Percentiles rank a stretch among this genome's conserved stretches.
Conservation (phyloP, 1,140 invertebrate species). For the Drosophila nigrodunni region DNA sequence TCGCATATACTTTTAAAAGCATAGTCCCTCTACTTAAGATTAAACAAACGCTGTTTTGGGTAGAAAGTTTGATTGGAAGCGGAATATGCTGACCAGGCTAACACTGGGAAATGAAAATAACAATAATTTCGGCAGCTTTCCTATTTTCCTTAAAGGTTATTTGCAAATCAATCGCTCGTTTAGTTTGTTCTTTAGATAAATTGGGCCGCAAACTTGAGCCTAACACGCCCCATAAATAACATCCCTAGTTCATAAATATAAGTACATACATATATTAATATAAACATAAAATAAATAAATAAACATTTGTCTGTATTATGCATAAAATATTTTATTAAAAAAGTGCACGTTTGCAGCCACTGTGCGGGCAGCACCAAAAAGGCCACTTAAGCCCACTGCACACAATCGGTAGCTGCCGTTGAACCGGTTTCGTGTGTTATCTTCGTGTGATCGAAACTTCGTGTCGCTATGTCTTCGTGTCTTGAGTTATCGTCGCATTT, state of each 20-base stretch:
- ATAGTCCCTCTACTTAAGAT: conserved; percentile 18
- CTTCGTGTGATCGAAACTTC: conserved; percentile 5
- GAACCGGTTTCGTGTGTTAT: conserved; percentile 41
- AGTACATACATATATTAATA: conserved; percentile 17
- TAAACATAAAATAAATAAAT: conserved; percentile 23
- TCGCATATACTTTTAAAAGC: conserved; percentile 94
- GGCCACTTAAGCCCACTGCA: conserved; percentile 10
- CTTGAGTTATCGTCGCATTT: conserved; percentile 31
- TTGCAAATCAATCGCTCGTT: conserved; percentile 27
- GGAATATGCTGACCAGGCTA: not conserved
- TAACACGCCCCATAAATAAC: conserved; percentile 12
- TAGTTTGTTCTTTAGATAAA: conserved; percentile 69
- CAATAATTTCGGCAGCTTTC: conserved; percentile 29
- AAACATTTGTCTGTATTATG: conserved; percentile 38
- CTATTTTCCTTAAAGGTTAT: conserved; percentile 61
- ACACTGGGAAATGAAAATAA: not conserved
- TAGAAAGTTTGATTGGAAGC: not conserved
- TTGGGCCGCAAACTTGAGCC: conserved; percentile 30
- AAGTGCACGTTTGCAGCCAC: conserved; percentile 7
- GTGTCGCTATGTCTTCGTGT: not conserved
- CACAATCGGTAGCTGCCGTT: conserved; percentile 7
- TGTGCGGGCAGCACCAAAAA: conserved; percentile 22
- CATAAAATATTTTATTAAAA: not conserved
- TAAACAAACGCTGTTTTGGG: conserved; percentile 23
- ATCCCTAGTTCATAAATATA: conserved; percentile 30